Percentiles rank a stretch among this genome's conserved stretches.
Evolutionary conservation across 2,888 invertebrate species (phyloP).

Genomic region (Pseudanteris insignis): DNA sequence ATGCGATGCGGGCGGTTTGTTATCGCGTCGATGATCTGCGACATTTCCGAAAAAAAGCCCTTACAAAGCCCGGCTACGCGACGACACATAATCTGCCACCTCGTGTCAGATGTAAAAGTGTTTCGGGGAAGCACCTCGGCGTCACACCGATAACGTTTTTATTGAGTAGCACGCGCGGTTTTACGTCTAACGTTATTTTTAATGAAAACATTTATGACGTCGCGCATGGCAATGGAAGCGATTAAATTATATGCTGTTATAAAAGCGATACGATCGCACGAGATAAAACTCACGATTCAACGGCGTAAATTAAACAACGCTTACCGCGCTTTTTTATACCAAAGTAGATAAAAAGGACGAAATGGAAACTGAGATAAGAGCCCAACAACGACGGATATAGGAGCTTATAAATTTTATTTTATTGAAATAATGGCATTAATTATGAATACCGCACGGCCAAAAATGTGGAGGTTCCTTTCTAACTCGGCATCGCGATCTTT

Average conservation of each 20-base stretch:
- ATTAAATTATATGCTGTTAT: constrained; percentile 14
- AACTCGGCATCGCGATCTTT: too few species aligned
- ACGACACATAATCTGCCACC: constrained; percentile 49
- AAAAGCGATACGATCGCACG: constrained; percentile 13
- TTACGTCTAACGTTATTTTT: constrained; percentile 23
- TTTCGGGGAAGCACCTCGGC: constrained; percentile 39
- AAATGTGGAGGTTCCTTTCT: too few species aligned
- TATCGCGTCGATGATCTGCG: constrained; percentile 58
- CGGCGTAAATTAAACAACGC: not conserved
- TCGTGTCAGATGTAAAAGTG: constrained; percentile 47
- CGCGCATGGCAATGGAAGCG: constrained; percentile 14
- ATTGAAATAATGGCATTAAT: too few species aligned
- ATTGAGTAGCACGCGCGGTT: constrained; percentile 34
- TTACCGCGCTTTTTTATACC: not conserved
- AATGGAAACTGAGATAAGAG: too few species aligned
- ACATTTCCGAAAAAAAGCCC: constrained; percentile 51
- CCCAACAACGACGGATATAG: too few species aligned
- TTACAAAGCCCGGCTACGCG: constrained; percentile 48
- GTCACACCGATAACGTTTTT: constrained; percentile 39
- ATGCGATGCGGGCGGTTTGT: constrained; percentile 52
- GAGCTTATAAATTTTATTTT: too few species aligned
- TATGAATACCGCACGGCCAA: too few species aligned
- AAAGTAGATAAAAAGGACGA: too few species aligned
- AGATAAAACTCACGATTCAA: constrained; percentile 15
- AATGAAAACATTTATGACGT: constrained; percentile 37